phyloP scores from a whole-genome alignment of 1,140 invertebrate species.

The Drosophila mauritiana region DNA sequence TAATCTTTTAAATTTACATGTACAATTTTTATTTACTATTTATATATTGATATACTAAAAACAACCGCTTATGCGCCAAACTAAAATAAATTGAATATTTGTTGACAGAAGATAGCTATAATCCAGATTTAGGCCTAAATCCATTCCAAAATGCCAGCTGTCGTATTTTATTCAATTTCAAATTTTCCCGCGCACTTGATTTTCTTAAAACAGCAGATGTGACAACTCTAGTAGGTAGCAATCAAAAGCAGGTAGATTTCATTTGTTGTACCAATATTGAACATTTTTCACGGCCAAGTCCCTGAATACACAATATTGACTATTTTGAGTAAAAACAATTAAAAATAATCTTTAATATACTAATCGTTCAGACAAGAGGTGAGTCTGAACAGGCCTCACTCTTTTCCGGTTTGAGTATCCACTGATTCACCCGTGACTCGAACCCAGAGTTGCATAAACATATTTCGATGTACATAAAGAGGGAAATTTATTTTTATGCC shows the following conservation, averaged over 20 bases:
- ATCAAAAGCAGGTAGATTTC: not conserved
- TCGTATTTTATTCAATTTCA: not conserved
- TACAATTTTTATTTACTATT: no score
- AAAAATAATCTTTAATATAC: no score
- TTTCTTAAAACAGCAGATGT: constrained; percentile 2
- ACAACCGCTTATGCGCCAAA: no score
- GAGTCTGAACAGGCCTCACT: no score
- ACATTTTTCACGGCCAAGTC: no score
- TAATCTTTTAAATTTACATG: not conserved
- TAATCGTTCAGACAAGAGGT: no score
- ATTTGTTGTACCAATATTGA: not conserved
- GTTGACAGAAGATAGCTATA: not conserved
- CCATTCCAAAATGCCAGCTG: not conserved
- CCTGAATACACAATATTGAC: no score
- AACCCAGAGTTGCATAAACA: not conserved
- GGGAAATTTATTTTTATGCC: no score
- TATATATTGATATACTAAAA: not conserved
- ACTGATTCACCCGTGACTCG: not conserved
- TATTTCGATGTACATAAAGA: not conserved
- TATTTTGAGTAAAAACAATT: no score
- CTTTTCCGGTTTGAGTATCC: no score
- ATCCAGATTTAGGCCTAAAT: not conserved
- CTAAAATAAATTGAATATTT: not conserved
- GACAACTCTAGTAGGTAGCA: constrained; percentile 1
- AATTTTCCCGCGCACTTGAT: not conserved